These are phyloP conservation scores for Hyla sarda DNA, from an alignment of 2,113 vertebrate species.

Conservation along the genomic window DNA sequence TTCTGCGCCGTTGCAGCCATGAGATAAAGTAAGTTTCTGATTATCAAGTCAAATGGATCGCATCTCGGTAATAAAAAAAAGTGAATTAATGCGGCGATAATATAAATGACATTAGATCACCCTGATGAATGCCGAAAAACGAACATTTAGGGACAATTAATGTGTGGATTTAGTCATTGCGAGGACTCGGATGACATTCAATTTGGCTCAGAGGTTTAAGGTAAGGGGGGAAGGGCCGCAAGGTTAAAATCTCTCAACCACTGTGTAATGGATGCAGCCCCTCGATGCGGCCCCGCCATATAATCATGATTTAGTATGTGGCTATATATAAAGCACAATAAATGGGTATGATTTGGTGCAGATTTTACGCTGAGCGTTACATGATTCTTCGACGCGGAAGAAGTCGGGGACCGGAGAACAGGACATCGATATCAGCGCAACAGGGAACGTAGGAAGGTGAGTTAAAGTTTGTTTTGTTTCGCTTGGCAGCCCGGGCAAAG, in stretches of 20 bases:
- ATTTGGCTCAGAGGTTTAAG: neutral
- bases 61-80: neutral
- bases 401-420: too few species aligned
- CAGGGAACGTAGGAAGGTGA: too few species aligned
- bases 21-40: neutral
- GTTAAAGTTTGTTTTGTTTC: too few species aligned
- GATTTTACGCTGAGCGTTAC: too few species aligned
- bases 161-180: slow-evolving; percentile 7
- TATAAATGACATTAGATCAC: slow-evolving; percentile 1
- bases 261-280: too few species aligned
- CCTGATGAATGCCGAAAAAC: slow-evolving; percentile 7
- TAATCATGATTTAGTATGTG: too few species aligned
- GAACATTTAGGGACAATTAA: slow-evolving; percentile 13
- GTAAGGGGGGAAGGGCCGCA: neutral
- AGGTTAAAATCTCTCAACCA: neutral
- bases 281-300: too few species aligned
- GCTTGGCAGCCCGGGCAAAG: too few species aligned
- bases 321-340: too few species aligned
- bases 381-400: too few species aligned
- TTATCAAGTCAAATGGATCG: neutral
- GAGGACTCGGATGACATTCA: neutral
- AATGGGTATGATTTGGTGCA: too few species aligned
- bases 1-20: neutral
- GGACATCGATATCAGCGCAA: too few species aligned
- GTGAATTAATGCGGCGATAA: slow-evolving; percentile 7